Evolutionary conservation across 2,113 vertebrate species (phyloP).

Genomic region (Zonotrichia leucophrys): DNA sequence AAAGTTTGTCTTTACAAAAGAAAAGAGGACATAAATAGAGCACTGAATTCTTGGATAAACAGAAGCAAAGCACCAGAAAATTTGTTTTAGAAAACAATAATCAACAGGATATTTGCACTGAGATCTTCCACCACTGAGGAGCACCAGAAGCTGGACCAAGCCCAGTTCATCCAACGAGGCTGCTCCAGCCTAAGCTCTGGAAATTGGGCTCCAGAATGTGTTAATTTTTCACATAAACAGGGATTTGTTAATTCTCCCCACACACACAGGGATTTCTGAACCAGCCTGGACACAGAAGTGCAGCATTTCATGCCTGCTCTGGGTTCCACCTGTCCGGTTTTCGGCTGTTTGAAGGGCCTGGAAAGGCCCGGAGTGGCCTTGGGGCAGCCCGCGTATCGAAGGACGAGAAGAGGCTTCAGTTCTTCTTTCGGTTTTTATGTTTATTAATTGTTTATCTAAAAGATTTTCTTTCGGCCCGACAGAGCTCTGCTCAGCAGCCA

Average conservation of each 20-base stretch:
- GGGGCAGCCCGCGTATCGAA: no score
- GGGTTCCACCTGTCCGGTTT: no score
- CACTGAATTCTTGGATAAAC: background rate
- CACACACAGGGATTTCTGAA: fast-evolving
- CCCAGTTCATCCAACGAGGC: background rate
- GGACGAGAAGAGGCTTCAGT: no score
- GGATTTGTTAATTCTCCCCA: background rate
- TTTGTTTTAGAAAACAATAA: no score
- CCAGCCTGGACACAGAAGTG: background rate
- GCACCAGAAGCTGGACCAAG: background rate
- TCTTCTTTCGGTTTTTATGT: no score
- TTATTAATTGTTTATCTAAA: no score
- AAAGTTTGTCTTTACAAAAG: background rate
- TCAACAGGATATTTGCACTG: background rate
- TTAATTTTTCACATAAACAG: background rate
- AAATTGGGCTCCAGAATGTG: background rate
- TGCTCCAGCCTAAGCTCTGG: background rate
- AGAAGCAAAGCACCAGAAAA: background rate
- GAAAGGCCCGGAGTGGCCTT: no score
- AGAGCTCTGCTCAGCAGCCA: no score
- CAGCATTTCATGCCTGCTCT: background rate
- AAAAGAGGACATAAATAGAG: background rate
- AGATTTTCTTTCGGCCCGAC: no score
- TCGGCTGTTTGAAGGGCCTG: no score
- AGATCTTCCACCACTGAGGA: background rate